Evolutionary conservation across 2,797 vertebrate species (phyloP).

Genomic region (Pristis pectinata): DNA sequence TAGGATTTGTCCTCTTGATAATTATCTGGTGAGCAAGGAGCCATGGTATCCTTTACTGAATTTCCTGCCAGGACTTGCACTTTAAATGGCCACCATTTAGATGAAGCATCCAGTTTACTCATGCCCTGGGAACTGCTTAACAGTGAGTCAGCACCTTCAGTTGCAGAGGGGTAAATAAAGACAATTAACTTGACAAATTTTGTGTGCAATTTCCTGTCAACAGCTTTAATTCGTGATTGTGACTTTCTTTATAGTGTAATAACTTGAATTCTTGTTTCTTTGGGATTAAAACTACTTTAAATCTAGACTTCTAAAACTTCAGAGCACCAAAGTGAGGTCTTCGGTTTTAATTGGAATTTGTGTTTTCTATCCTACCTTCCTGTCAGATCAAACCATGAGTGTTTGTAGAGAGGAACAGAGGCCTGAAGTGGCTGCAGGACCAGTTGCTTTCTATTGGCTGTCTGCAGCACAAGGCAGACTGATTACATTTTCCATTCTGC

Average conservation of each 20-base stretch:
- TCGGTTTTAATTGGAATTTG: not conserved
- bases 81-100: not conserved
- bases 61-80: not conserved
- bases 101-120: not conserved
- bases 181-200: not conserved
- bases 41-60: not conserved
- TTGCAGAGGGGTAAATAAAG: not conserved
- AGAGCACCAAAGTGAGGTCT: not conserved
- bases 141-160: not conserved
- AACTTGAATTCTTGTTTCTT: not conserved
- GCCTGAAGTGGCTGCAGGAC: not conserved
- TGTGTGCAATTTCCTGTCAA: too few relatives aligned
- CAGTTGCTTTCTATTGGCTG: not conserved
- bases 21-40: not conserved
- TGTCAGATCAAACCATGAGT: not conserved
- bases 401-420: not conserved
- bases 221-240: not conserved
- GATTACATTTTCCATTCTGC: not conserved
- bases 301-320: not conserved
- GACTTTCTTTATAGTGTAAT: not conserved
- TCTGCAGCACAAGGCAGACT: conserved; percentile 11
- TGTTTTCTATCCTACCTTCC: too few relatives aligned
- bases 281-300: not conserved
- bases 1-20: not conserved
- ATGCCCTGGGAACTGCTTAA: not conserved